Percentiles rank a stretch among this genome's conserved stretches.
phyloP scores from a whole-genome alignment of 1,140 invertebrate genomes.

The Bombus terrestris region DNA sequence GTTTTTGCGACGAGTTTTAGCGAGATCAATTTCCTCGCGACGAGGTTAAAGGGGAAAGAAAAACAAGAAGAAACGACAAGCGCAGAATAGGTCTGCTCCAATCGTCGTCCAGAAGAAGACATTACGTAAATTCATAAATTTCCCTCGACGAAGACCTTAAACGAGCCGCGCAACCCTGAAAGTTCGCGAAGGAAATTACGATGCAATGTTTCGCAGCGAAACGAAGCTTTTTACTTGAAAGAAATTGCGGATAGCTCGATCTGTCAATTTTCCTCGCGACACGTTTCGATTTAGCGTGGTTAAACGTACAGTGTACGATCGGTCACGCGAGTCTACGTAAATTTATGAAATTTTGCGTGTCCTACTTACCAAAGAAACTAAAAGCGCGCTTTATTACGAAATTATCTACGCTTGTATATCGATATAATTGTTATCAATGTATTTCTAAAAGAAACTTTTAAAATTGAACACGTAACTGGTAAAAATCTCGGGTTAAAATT shows the following conservation, averaged over 20 bases:
- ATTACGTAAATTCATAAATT: slow-evolving; percentile 30
- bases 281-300: neutral
- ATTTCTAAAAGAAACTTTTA: too few species aligned
- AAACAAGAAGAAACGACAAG: neutral
- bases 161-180: neutral
- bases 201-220: neutral
- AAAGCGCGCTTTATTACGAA: too few species aligned
- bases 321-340: too few species aligned
- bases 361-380: too few species aligned
- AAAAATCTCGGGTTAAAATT: too few species aligned
- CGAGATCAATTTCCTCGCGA: slow-evolving; percentile 21
- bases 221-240: neutral
- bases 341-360: too few species aligned
- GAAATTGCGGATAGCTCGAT: neutral
- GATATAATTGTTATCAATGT: too few species aligned
- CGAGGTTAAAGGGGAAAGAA: neutral
- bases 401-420: too few species aligned
- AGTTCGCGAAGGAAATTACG: slow-evolving; percentile 2
- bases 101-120: neutral
- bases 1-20: neutral
- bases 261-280: neutral
- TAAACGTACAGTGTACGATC: neutral
- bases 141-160: neutral
- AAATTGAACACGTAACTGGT: too few species aligned
- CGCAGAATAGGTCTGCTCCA: neutral